Percentiles rank a stretch among this genome's conserved stretches.
These are phyloP conservation scores for Ia io DNA, from an alignment of 2,113 vertebrate species.

Conservation along the genomic window DNA sequence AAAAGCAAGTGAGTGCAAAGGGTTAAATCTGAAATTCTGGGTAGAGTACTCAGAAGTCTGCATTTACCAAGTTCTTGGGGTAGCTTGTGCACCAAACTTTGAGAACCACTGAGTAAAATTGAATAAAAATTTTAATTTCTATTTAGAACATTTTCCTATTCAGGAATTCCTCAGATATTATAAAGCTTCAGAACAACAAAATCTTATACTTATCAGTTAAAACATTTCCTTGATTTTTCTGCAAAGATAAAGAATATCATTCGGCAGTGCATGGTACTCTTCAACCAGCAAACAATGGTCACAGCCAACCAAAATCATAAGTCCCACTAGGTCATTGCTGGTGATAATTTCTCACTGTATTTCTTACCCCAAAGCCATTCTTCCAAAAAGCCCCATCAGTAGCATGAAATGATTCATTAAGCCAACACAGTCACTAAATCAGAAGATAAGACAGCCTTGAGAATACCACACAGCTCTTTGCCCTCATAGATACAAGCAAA, in stretches of 20 bases:
- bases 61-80: background rate
- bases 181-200: background rate
- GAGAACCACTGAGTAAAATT: background rate
- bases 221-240: background rate
- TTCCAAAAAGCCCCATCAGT: background rate
- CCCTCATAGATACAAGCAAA: background rate
- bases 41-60: background rate
- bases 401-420: background rate
- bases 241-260: background rate
- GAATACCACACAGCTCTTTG: background rate
- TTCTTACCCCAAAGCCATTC: background rate
- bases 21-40: background rate
- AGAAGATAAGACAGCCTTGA: background rate
- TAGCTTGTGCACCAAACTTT: background rate
- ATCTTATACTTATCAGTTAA: background rate
- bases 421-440: background rate
- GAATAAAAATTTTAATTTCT: constrained; percentile 45
- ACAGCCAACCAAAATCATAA: background rate
- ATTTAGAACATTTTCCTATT: constrained; percentile 32
- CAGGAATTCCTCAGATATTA: constrained; percentile 25
- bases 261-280: background rate
- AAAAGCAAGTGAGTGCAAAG: too few relatives aligned
- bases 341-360: background rate
- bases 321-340: background rate
- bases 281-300: background rate